phyloP scores from a whole-genome alignment of 1,140 invertebrate species.

The Meloidogyne floridensis region DNA sequence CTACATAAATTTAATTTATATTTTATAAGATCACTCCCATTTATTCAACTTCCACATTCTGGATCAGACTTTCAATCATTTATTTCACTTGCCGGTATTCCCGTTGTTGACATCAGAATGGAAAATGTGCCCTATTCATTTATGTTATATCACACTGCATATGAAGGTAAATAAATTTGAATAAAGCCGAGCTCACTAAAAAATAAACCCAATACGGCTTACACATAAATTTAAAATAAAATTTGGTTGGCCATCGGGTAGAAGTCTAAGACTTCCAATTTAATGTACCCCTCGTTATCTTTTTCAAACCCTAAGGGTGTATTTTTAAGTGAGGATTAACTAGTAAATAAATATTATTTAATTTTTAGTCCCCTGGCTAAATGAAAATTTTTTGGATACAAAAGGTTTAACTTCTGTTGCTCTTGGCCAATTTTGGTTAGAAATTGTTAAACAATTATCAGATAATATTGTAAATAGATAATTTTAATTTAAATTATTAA shows the following conservation, averaged over 20 bases:
- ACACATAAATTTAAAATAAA: too few species aligned
- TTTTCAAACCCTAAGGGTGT: neutral
- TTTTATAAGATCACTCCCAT: slow-evolving; percentile 38
- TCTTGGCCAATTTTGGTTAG: slow-evolving; percentile 56
- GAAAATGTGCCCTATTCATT: slow-evolving; percentile 53
- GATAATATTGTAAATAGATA: slow-evolving; percentile 48
- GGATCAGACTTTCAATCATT: slow-evolving; percentile 59
- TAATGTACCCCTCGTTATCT: too few species aligned
- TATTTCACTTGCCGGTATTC: slow-evolving; percentile 49
- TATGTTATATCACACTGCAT: slow-evolving; percentile 54
- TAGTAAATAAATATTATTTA: neutral
- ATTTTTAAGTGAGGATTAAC: neutral
- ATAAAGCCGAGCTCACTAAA: neutral
- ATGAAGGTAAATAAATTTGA: slow-evolving; percentile 1
- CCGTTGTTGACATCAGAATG: slow-evolving; percentile 48
- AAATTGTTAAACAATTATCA: slow-evolving; percentile 43
- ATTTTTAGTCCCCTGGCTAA: slow-evolving; percentile 41
- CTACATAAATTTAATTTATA: neutral
- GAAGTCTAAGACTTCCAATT: too few species aligned
- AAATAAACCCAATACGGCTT: neutral
- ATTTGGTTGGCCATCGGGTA: too few species aligned
- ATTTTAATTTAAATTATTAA: slow-evolving; percentile 21
- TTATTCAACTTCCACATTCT: slow-evolving; percentile 38
- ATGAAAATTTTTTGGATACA: slow-evolving; percentile 51
- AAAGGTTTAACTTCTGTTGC: slow-evolving; percentile 37